Evolutionary conservation across 2,113 vertebrate genomes (phyloP), one percentile per base, ranked within the genome.

Genomic region (Sterna hirundo): DNA sequence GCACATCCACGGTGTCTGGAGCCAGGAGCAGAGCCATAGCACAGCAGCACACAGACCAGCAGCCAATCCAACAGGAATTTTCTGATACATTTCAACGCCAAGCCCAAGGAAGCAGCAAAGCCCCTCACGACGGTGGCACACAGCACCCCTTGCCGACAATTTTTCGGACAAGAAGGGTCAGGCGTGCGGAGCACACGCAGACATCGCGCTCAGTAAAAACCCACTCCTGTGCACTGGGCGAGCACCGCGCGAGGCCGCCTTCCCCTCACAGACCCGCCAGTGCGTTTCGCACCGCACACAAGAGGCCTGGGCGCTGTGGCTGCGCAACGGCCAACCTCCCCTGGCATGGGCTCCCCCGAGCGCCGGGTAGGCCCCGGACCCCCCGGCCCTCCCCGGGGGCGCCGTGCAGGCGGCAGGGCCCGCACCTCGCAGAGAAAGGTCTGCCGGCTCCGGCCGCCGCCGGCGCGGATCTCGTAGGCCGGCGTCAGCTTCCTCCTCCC

Each of bases 391-490:
- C 27, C n/a, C 44, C 26, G 23, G 13, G 17, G 71, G 21, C 20
- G 34, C 27, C 29, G 25, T 38, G 44, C 16, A 30, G 19, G 40
- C 21, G 42, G 72, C 54, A 11, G 25, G 60, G 44, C 42, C 74
- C 96, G 77, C 97, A 99, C 99, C 99, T 99, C 99, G 88, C 99
- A 99, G 91, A 98, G 81, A 77, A 99, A 99, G 88, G 99, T 99
- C 93, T 99, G 99, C 15, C 99, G 96, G 98, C 98, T 99, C 83
- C 99, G 99, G 96, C 99, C 99, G 21, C 99, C 99, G 9, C 98
- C 98, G 4, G 99, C 98, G 66, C 99, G 98, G 86, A 99, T 99
- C 86, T 99, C 99, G 75, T 99, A 99, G 77, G 69, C 97, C 7
- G 99, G 99, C 1, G 98, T 99, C 61, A 99, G 84, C 96, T 99